Percentiles rank a stretch among this genome's conserved stretches.
Conservation (phyloP, 2,888 invertebrate species). For the Trypoxylon attenuatum region DNA sequence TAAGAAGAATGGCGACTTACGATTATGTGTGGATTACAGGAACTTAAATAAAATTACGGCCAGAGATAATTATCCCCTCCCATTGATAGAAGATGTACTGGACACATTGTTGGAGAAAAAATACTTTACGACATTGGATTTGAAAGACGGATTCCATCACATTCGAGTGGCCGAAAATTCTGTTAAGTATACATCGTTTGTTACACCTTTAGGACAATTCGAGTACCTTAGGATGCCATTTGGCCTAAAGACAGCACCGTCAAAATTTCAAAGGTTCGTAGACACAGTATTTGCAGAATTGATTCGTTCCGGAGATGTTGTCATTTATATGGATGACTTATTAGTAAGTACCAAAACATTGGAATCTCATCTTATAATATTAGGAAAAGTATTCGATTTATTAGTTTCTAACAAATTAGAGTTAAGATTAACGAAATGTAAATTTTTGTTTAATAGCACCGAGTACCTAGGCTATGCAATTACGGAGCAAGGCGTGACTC, state of each 20-base stretch:
- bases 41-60: background rate
- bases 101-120: background rate
- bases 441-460: background rate
- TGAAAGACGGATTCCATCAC: slow-evolving; percentile 13
- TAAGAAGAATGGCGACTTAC: background rate
- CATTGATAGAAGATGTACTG: background rate
- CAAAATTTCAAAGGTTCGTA: slow-evolving; percentile 3
- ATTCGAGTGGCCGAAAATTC: background rate
- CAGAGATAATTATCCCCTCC: background rate
- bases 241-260: slow-evolving; percentile 7
- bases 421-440: background rate
- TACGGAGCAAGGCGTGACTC: background rate
- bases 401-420: background rate
- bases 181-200: slow-evolving; percentile 5
- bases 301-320: background rate
- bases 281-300: background rate
- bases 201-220: slow-evolving; percentile 5
- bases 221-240: slow-evolving; percentile 17
- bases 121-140: background rate
- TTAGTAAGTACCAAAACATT: background rate
- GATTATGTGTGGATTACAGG: background rate
- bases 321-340: background rate
- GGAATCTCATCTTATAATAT: background rate
- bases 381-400: background rate
- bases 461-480: background rate